These are phyloP conservation scores for Rousettus leschenaultii DNA, from an alignment of 2,113 vertebrate species.

Conservation along the genomic window DNA sequence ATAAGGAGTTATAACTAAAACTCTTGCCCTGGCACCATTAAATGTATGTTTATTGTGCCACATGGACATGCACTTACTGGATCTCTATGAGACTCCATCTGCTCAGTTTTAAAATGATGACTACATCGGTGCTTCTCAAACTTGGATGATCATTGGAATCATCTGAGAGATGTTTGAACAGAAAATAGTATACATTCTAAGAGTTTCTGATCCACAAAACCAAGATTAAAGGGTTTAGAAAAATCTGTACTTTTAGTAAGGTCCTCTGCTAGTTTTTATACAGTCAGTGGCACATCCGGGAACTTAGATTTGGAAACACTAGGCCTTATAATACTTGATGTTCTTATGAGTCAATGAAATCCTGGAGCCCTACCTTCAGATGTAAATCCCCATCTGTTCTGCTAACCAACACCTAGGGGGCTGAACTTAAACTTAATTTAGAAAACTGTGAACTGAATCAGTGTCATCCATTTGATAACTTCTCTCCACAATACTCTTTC, in stretches of 20 bases:
- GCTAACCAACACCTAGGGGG: neutral
- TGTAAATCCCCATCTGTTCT: neutral
- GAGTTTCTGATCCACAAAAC: neutral
- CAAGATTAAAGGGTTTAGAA: neutral
- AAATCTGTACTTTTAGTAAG: neutral
- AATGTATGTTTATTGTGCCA: neutral
- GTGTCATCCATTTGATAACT: neutral
- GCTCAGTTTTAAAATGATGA: neutral
- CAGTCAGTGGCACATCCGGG: neutral
- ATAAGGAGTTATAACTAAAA: neutral
- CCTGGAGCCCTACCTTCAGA: neutral
- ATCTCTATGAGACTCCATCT: neutral
- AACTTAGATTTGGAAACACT: neutral
- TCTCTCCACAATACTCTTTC: neutral
- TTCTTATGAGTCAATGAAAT: neutral
- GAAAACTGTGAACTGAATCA: neutral
- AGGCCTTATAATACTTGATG: neutral
- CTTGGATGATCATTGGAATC: neutral
- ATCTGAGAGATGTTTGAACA: neutral
- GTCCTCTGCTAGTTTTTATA: neutral
- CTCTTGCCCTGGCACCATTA: rapidly evolving
- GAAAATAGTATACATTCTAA: neutral
- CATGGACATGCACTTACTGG: neutral
- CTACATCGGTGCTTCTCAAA: neutral
- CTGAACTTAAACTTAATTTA: neutral